phyloP scores from a whole-genome alignment of 2,113 vertebrate genomes.

The Donacobius atricapilla region DNA sequence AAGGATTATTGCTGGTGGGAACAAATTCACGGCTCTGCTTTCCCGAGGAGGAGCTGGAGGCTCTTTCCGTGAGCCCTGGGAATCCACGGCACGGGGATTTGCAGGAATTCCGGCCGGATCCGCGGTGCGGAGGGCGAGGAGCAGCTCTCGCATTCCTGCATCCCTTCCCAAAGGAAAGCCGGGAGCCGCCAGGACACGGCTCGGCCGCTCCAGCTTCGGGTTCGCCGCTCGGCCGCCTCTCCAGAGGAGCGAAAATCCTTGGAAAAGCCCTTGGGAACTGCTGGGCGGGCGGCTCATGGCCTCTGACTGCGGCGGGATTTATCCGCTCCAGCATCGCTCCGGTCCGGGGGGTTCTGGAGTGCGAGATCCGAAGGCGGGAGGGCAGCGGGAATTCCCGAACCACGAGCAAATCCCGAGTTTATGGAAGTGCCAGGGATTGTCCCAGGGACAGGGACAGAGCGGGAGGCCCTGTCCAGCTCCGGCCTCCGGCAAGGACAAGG shows the following conservation, averaged over 20 bases:
- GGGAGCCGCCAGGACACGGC: fast-evolving
- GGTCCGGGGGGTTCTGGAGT: too few relatives aligned
- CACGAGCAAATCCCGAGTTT: background rate
- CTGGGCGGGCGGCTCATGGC: background rate
- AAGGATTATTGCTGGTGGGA: slow-evolving; percentile 13
- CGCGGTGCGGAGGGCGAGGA: background rate
- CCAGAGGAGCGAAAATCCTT: background rate
- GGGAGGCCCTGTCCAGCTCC: background rate
- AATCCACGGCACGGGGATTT: fast-evolving
- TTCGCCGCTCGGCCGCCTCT: background rate
- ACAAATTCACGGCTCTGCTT: background rate
- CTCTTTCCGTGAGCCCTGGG: background rate
- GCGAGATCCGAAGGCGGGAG: background rate
- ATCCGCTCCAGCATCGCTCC: fast-evolving
- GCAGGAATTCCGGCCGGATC: background rate
- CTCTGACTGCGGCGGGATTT: fast-evolving
- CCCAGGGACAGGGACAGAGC: background rate
- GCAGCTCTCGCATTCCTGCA: background rate
- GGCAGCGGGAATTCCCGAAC: background rate
- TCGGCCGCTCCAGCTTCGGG: background rate
- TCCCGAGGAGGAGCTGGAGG: background rate
- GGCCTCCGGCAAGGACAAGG: background rate
- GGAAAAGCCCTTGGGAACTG: background rate
- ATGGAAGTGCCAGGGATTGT: background rate
- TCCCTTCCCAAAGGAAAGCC: background rate